Conservation (phyloP, 2,113 vertebrate species). For the Hystrix cristata region DNA sequence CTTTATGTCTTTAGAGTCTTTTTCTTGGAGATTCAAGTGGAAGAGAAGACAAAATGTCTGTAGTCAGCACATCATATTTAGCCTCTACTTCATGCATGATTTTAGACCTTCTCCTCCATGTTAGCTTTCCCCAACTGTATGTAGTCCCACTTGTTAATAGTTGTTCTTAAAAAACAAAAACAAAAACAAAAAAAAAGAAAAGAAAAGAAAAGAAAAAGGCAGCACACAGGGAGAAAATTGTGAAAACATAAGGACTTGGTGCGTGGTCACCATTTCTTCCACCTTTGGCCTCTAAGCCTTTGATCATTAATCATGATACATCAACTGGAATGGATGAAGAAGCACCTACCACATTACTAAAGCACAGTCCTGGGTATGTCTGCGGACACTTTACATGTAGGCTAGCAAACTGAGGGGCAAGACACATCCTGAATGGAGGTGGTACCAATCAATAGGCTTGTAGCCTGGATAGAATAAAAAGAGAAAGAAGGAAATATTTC, state of each 20-base stretch:
- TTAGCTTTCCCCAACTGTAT: neutral
- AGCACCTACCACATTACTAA: neutral
- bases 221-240: neutral
- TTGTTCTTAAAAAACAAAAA: neutral
- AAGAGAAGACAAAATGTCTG: slow-evolving; percentile 48
- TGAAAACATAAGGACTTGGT: neutral
- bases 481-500: neutral
- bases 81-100: neutral
- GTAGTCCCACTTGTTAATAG: slow-evolving; percentile 16
- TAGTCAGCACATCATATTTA: neutral
- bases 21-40: neutral
- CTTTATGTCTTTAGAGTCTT: slow-evolving; percentile 28
- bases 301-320: neutral
- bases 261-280: neutral
- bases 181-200: neutral
- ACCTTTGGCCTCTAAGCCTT: neutral
- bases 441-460: neutral
- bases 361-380: neutral
- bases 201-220: neutral
- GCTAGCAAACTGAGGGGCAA: neutral
- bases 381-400: neutral
- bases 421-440: neutral
- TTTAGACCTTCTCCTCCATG: neutral
- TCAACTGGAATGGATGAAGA: neutral
- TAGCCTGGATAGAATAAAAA: neutral